Percentiles rank a stretch among this genome's conserved stretches.
phyloP scores from a whole-genome alignment of 1,140 invertebrate species.

The Brachystomella parvula region DNA sequence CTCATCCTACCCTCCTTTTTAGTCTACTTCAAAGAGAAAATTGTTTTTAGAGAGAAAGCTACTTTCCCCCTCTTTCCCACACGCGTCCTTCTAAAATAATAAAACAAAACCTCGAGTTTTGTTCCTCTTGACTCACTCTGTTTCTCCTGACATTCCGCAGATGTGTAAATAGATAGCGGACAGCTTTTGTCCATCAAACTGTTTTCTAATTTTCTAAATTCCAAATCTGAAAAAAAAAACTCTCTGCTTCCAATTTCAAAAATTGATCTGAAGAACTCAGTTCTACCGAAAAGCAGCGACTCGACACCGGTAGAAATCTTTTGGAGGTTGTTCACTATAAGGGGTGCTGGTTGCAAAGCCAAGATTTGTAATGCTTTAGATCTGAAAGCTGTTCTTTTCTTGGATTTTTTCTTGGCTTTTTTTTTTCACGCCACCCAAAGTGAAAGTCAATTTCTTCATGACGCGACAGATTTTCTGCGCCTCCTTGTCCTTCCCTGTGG shows the following conservation, averaged over 20 bases:
- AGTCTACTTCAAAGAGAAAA: not conserved
- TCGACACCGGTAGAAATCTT: not conserved
- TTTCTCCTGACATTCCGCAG: constrained; percentile 8
- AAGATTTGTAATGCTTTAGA: not conserved
- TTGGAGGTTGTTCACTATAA: no score
- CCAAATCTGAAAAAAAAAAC: not conserved
- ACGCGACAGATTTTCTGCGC: not conserved
- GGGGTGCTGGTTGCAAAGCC: no score
- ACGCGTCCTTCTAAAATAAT: not conserved
- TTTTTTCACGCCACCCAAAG: not conserved
- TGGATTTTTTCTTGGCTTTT: not conserved
- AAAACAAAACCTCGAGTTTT: not conserved
- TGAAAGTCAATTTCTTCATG: not conserved
- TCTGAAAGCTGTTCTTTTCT: not conserved
- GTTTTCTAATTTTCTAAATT: not conserved
- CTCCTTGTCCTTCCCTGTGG: not conserved
- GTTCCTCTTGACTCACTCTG: constrained; percentile 9
- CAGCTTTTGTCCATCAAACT: not conserved
- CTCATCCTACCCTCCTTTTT: not conserved
- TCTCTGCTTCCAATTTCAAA: not conserved
- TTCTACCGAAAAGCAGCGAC: not conserved
- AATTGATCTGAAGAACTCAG: not conserved
- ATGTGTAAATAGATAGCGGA: not conserved
- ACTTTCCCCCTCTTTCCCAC: not conserved
- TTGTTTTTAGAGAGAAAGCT: not conserved